These are phyloP conservation scores for Hapalemur alaotrensis DNA, from an alignment of 2,797 vertebrate species.

Conservation along the genomic window DNA sequence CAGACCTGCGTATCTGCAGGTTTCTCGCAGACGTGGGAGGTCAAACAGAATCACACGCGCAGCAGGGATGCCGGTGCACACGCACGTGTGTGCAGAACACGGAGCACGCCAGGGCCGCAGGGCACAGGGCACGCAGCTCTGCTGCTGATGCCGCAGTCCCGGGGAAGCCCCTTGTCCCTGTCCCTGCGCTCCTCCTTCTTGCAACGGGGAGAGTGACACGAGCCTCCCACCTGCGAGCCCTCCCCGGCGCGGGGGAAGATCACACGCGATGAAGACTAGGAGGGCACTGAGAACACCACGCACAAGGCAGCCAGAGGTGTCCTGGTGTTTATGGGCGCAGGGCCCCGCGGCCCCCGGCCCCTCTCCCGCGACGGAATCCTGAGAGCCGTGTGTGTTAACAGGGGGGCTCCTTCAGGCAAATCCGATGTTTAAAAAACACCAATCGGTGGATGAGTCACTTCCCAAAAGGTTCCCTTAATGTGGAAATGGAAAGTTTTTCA, in stretches of 20 bases:
- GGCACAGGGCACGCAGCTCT: rapidly evolving
- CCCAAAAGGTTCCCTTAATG: neutral
- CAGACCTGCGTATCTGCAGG: neutral
- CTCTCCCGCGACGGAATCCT: neutral
- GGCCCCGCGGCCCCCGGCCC: rapidly evolving
- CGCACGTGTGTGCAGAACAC: rapidly evolving
- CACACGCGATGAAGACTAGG: rapidly evolving
- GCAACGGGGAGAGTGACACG: rapidly evolving
- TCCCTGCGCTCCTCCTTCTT: rapidly evolving
- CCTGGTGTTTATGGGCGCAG: rapidly evolving
- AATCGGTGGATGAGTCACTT: neutral
- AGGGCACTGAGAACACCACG: neutral
- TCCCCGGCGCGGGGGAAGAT: neutral
- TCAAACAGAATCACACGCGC: neutral
- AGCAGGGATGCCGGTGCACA: neutral
- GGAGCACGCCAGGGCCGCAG: rapidly evolving
- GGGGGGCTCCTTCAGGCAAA: slow-evolving; percentile 12
- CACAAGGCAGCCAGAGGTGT: rapidly evolving
- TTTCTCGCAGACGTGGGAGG: no score
- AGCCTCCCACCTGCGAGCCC: neutral
- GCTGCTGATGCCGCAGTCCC: rapidly evolving
- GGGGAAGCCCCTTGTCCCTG: neutral
- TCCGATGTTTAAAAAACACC: slow-evolving; percentile 9
- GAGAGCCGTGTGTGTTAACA: neutral
- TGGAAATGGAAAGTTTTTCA: neutral